A percentile compares a stretch with the other conserved stretches of the same genome.
These are phyloP conservation scores for Drosophila nikananu DNA, from an alignment of 1,140 invertebrate species.

Conservation along the genomic window DNA sequence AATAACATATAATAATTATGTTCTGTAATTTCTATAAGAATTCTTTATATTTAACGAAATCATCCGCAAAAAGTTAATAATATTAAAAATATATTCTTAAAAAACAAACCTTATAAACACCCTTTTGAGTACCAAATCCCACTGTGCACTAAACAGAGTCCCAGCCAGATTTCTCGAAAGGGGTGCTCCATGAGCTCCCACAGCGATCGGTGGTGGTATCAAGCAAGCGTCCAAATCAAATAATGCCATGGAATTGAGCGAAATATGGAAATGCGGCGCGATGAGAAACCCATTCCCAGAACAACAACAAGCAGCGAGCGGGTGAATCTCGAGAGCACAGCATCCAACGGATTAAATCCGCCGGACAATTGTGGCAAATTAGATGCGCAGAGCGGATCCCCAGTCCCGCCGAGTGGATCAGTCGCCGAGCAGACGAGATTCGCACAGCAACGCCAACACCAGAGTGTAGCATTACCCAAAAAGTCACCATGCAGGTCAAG, in stretches of 20 bases:
- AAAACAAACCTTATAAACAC: not conserved
- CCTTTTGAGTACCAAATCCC: not conserved
- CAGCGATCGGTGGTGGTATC: slow-evolving; percentile 48
- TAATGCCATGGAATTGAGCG: slow-evolving; percentile 71
- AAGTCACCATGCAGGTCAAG: slow-evolving; percentile 75
- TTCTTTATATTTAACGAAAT: not conserved
- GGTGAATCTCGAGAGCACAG: slow-evolving; percentile 27
- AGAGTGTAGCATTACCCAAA: slow-evolving; percentile 23
- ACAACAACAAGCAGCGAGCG: slow-evolving; percentile 23
- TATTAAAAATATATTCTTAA: not conserved
- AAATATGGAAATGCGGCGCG: slow-evolving; percentile 55
- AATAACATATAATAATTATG: not conserved
- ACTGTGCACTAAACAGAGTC: slow-evolving; percentile 49
- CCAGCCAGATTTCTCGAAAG: slow-evolving; percentile 44
- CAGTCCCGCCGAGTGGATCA: slow-evolving; percentile 43
- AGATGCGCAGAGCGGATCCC: slow-evolving; percentile 40
- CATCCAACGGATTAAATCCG: slow-evolving; percentile 47
- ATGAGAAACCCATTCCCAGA: slow-evolving; percentile 45
- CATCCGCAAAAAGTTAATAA: too few relatives aligned
- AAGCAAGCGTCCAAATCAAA: slow-evolving; percentile 65
- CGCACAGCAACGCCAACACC: slow-evolving; percentile 64
- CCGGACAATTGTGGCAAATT: slow-evolving; percentile 74
- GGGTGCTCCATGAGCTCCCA: slow-evolving; percentile 51
- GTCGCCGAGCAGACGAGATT: slow-evolving; percentile 71
- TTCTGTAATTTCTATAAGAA: not conserved